Evolutionary conservation across 92 coral and sea anemone genomes (phyloP).

Genomic region (Isaurus tuberculatus): DNA sequence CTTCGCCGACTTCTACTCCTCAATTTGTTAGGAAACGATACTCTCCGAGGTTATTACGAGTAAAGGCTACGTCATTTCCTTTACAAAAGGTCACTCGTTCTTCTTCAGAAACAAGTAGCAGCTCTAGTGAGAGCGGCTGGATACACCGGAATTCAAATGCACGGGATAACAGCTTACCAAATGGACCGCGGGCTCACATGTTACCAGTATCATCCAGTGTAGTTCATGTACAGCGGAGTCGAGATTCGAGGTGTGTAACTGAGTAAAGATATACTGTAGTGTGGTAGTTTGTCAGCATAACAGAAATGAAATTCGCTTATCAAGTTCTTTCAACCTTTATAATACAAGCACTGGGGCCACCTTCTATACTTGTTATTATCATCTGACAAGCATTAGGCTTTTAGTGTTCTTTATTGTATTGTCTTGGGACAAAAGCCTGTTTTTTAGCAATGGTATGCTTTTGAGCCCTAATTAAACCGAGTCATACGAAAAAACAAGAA

Average conservation of each 20-base stretch:
- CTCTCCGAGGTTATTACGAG: constrained; percentile 70
- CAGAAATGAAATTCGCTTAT: no score
- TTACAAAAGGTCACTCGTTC: constrained; percentile 63
- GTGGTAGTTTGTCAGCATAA: no score
- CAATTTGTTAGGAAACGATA: constrained; percentile 55
- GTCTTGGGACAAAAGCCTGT: no score
- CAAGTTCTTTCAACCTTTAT: no score
- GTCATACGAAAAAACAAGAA: no score
- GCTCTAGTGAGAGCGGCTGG: constrained; percentile 82
- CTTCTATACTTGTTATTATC: no score
- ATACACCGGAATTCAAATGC: constrained; percentile 67
- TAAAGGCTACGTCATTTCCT: constrained; percentile 36
- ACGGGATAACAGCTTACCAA: constrained; percentile 44
- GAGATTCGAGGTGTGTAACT: constrained; percentile 33
- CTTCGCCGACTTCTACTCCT: constrained; percentile 70
- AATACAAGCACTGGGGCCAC: no score
- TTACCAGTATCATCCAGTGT: constrained; percentile 62
- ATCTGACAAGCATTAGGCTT: no score
- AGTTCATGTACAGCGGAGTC: constrained; percentile 4
- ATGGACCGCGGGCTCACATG: constrained; percentile 59
- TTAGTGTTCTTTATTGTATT: no score
- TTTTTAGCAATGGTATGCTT: no score
- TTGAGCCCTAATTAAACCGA: no score
- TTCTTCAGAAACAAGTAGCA: constrained; percentile 83
- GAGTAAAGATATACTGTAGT: not conserved